phyloP scores from a whole-genome alignment of 2,113 vertebrate species.

The Sander lucioperca region DNA sequence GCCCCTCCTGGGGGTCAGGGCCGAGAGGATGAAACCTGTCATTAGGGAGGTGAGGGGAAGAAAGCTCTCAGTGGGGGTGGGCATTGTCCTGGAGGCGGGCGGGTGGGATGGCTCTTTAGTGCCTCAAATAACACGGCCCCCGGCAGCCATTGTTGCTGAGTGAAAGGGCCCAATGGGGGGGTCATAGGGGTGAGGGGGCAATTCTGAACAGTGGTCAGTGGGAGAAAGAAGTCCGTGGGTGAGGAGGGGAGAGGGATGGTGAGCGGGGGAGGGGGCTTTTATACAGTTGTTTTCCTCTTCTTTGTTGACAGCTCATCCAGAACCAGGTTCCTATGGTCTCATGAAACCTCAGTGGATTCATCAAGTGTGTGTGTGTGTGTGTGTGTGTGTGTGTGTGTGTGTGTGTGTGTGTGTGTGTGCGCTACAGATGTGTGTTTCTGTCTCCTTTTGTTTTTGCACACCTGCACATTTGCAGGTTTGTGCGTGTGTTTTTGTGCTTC shows the following conservation, averaged over 20 bases:
- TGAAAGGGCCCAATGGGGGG: conserved; percentile 80
- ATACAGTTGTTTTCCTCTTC: conserved; percentile 82
- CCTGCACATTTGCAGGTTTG: background rate
- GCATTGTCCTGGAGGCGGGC: conserved; percentile 81
- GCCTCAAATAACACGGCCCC: conserved; percentile 86
- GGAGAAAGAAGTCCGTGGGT: conserved; percentile 77
- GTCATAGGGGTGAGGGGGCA: conserved; percentile 74
- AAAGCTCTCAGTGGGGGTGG: conserved; percentile 77
- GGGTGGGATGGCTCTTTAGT: conserved; percentile 83
- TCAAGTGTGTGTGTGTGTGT: conserved; percentile 1
- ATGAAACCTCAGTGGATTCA: conserved; percentile 47
- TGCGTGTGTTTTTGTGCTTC: conserved; percentile 4
- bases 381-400: background rate
- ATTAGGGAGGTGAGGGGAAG: conserved; percentile 85
- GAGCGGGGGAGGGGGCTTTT: conserved; percentile 61
- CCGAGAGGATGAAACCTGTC: conserved; percentile 87
- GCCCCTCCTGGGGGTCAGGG: conserved; percentile 76
- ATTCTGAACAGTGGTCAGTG: conserved; percentile 77
- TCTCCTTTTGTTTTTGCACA: background rate
- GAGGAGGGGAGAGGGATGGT: conserved; percentile 44
- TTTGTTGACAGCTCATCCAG: conserved; percentile 83
- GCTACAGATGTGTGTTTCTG: background rate
- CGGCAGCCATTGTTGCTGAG: conserved; percentile 79
- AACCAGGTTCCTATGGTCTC: conserved; percentile 63
- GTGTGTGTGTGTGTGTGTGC: background rate